Percentiles rank a stretch among this genome's conserved stretches.
Evolutionary conservation across 2,113 vertebrate genomes (phyloP).

Genomic region (Seriola dumerili): DNA sequence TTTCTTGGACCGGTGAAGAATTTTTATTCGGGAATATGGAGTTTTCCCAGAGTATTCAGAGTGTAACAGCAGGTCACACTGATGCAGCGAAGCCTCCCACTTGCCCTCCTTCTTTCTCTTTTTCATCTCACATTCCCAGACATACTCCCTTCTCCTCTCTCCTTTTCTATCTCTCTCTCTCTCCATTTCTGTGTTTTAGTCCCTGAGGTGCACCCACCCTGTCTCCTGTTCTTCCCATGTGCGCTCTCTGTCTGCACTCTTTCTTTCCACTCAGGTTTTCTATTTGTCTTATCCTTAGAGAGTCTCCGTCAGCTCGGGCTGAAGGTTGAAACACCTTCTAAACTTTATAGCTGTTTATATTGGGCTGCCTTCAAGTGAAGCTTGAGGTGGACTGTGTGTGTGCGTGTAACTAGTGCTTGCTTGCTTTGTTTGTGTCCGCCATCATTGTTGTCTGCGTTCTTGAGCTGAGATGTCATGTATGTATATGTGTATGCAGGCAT

Average conservation of each 20-base stretch:
- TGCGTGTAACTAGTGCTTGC: background rate
- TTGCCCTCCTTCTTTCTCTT: slow-evolving; percentile 36
- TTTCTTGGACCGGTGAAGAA: slow-evolving; percentile 75
- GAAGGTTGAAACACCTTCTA: slow-evolving; percentile 73
- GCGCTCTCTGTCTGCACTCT: slow-evolving; percentile 33
- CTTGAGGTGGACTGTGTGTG: slow-evolving; percentile 26
- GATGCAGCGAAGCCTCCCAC: slow-evolving; percentile 64
- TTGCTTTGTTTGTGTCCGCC: slow-evolving; percentile 34
- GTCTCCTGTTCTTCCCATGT: slow-evolving; percentile 34
- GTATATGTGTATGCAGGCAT: background rate
- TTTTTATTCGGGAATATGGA: slow-evolving; percentile 76
- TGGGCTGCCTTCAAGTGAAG: slow-evolving; percentile 64
- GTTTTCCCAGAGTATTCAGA: slow-evolving; percentile 72
- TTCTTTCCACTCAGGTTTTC: slow-evolving; percentile 60
- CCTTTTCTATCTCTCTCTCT: slow-evolving; percentile 3
- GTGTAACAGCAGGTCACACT: slow-evolving; percentile 63
- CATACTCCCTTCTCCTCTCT: slow-evolving; percentile 13
- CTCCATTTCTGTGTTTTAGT: slow-evolving; percentile 21
- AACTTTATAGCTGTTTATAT: slow-evolving; percentile 75
- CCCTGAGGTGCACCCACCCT: slow-evolving; percentile 39
- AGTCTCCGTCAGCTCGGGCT: slow-evolving; percentile 65
- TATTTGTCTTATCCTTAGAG: slow-evolving; percentile 63
- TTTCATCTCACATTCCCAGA: slow-evolving; percentile 68
- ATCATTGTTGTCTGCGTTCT: background rate
- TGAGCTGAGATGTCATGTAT: background rate